A percentile compares a stretch with the other conserved stretches of the same genome.
Conservation (phyloP, 2,797 vertebrate species). For the Centroberyx gerrardi region DNA sequence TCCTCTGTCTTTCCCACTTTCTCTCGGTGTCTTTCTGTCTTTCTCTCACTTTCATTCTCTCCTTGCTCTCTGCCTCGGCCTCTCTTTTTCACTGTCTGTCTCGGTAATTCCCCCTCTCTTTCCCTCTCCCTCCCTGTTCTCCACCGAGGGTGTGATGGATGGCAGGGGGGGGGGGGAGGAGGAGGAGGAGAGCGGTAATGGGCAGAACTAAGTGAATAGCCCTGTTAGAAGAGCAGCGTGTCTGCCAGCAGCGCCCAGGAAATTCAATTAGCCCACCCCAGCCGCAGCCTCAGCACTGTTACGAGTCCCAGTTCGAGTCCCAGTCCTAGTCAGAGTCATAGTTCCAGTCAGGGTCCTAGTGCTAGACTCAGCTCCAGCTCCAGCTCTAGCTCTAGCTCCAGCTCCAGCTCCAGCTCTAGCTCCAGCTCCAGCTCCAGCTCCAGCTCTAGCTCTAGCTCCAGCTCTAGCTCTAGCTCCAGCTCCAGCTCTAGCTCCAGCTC, state of each 20-base stretch:
- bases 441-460: conserved; percentile 16
- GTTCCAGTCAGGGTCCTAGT: not conserved
- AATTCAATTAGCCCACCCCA: conserved; percentile 80
- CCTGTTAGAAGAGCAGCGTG: conserved; percentile 80
- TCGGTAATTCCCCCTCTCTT: not conserved
- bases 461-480: conserved; percentile 23
- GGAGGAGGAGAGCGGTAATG: conserved; percentile 71
- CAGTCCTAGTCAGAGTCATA: not conserved
- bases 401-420: conserved; percentile 34
- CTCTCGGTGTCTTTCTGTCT: not conserved
- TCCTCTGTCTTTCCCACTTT: not conserved
- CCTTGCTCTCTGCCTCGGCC: not conserved
- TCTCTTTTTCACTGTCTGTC: conserved; percentile 3
- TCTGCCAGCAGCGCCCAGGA: conserved; percentile 75
- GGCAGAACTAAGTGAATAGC: conserved; percentile 82
- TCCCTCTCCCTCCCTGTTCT: conserved; percentile 8
- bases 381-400: conserved; percentile 16
- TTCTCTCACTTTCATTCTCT: not conserved
- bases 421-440: too few species aligned
- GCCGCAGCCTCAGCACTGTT: not conserved
- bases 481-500: conserved; percentile 27
- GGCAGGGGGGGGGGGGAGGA: conserved; percentile 46
- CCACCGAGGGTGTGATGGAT: conserved; percentile 68
- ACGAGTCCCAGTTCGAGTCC: conserved; percentile 41
- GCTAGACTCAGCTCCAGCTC: conserved; percentile 7